Base-by-base conservation (phyloP, 2,113 vertebrate genomes). In the Sinocyclocheilus grahami region DNA sequence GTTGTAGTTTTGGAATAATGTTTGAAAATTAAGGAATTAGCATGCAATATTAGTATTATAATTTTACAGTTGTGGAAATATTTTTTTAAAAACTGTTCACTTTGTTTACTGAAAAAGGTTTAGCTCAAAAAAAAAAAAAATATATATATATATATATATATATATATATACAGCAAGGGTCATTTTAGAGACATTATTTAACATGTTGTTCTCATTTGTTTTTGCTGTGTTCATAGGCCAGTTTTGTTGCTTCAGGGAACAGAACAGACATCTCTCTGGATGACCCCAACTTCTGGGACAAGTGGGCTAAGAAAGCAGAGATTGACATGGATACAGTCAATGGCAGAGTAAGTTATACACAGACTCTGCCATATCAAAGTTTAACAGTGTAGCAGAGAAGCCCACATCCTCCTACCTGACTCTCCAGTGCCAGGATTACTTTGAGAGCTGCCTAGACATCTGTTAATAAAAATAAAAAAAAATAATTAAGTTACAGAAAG, bases 211-310 rank as follows among this genome's bases (percentile, higher is more conserved):
- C 63, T 12, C 65, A 53, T 46, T 13, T 20, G 2, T 84, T 22
- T 20, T 13, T 4, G 27, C 33, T 71, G 1, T 1, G 0, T 30
- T 18, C 18, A 14, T 93, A 99, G 98, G 98, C 98, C 78, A 99
- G 98, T 94, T 99, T 99, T 94, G 97, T 99, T 89, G 97, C 98
- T 53, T 99, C 98, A 84, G 98, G 98, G 92, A 99, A 99, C 91
- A 96, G 98, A 90, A 99, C 97, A 88, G 98, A 99, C 94, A 99
- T 99, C 91, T 96, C 98, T 78, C 93, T 99, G 93, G 98, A 99
- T 91, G 98, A 99, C 93, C 98, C 98, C 11, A 99, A 99, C 94
- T 99, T 99, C 95, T 99, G 98, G 98, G 98, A 99, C 91, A 99
- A 99, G 92, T 99, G 98, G 98, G 98, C 98, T n/a, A 97, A 99